Conservation (phyloP, 2,888 invertebrate species). For the Hydrotaea cyrtoneurina region DNA sequence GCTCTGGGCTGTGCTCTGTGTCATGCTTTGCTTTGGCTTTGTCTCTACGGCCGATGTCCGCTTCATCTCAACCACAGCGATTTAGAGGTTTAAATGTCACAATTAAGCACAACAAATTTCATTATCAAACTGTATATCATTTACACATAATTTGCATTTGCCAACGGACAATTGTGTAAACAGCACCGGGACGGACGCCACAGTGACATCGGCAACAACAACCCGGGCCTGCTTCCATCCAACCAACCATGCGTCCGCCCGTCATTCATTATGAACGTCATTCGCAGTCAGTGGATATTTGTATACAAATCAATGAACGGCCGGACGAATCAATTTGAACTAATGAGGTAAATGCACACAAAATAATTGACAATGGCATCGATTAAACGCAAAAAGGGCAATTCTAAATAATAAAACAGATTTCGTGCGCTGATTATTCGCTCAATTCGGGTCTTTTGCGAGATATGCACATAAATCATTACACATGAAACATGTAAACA, state of each 20-base stretch:
- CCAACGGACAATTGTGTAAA: conserved; percentile 15
- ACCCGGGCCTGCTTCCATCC: background rate
- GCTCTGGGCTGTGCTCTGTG: background rate
- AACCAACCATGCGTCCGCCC: background rate
- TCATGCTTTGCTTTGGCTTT: background rate
- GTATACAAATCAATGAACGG: background rate
- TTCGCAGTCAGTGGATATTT: conserved; percentile 12
- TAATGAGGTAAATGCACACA: conserved; percentile 39
- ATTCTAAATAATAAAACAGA: conserved; percentile 24
- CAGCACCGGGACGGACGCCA: background rate
- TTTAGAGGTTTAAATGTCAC: conserved; percentile 61
- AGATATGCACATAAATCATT: background rate
- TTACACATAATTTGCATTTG: conserved; percentile 64
- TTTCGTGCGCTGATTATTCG: conserved; percentile 15
- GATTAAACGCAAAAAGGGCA: conserved; percentile 19
- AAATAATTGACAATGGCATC: conserved; percentile 13
- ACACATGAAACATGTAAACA: background rate
- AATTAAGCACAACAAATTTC: conserved; percentile 61
- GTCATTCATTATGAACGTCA: background rate
- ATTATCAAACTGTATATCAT: conserved; percentile 63
- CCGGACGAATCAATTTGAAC: conserved; percentile 21
- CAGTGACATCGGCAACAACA: conserved; percentile 5
- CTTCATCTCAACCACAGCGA: conserved; percentile 50
- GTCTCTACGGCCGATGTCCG: conserved; percentile 2
- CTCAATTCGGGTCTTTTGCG: background rate